Evolutionary conservation across 2,113 vertebrate genomes (phyloP).

Genomic region (Todiramphus saurophagus): DNA sequence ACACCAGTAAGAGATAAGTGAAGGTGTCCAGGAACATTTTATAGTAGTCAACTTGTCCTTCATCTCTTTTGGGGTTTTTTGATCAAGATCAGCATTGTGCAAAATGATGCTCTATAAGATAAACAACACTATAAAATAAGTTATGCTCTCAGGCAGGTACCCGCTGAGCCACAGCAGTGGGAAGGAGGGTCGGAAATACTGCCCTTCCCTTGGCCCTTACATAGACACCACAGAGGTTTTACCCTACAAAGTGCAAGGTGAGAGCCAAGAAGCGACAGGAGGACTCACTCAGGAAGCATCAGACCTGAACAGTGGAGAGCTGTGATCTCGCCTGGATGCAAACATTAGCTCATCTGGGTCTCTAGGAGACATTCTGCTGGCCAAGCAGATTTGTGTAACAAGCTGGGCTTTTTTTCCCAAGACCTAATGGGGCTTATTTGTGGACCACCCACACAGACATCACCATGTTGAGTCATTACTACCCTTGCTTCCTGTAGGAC

Average conservation of each 20-base stretch:
- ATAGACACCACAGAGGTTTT: fast-evolving
- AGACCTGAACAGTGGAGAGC: background rate
- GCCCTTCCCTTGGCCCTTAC: background rate
- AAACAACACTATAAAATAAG: background rate
- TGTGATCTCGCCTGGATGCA: background rate
- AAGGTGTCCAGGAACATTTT: background rate
- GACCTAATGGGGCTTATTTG: background rate
- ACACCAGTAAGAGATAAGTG: background rate
- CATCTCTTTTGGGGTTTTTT: background rate
- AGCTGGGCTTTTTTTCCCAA: background rate
- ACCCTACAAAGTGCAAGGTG: background rate
- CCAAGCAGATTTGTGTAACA: background rate
- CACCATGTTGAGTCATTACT: background rate
- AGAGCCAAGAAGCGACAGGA: background rate
- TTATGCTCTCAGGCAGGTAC: background rate
- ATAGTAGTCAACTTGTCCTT: background rate
- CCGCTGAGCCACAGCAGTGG: background rate
- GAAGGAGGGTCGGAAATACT: fast-evolving
- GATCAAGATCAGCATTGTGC: background rate
- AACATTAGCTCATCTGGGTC: background rate
- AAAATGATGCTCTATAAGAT: background rate
- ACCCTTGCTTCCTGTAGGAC: background rate
- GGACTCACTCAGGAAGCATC: fast-evolving
- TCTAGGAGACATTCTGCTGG: background rate
- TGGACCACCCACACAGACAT: background rate